Conservation (phyloP, 2,888 invertebrate species). For the Pinctada fucata region DNA sequence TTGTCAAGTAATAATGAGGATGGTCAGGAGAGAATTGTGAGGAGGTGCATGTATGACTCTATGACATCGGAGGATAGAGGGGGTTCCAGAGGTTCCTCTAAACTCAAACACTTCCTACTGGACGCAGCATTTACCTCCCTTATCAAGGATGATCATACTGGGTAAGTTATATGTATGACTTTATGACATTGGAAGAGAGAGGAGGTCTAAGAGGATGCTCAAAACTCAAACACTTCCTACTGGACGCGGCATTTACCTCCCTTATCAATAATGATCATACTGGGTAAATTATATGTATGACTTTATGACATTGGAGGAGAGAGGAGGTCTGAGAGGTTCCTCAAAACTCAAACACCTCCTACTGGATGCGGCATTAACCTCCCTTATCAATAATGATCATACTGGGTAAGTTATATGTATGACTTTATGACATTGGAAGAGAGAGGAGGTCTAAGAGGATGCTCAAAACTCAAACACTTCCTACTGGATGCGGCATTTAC, state of each 20-base stretch:
- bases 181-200: too few relatives aligned
- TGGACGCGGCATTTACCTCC: too few relatives aligned
- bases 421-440: neutral
- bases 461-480: neutral
- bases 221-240: too few relatives aligned
- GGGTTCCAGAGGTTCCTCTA: neutral
- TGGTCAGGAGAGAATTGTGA: slow-evolving; percentile 15
- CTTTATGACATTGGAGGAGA: neutral
- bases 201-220: too few relatives aligned
- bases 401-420: neutral
- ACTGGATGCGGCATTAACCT: too few relatives aligned
- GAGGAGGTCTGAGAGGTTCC: too few relatives aligned
- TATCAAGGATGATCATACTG: neutral
- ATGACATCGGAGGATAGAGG: slow-evolving; percentile 3
- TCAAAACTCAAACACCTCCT: too few relatives aligned
- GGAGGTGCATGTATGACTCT: slow-evolving; percentile 8
- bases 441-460: neutral
- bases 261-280: too few relatives aligned
- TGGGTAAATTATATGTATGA: slow-evolving; percentile 1
- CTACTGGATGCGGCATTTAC: slow-evolving; percentile 7
- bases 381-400: too few relatives aligned
- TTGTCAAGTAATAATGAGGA: slow-evolving; percentile 13
- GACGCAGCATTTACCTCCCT: slow-evolving; percentile 10
- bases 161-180: too few relatives aligned
- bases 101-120: neutral